Conservation (phyloP, 1,140 invertebrate genomes). For the Limonius californicus region DNA sequence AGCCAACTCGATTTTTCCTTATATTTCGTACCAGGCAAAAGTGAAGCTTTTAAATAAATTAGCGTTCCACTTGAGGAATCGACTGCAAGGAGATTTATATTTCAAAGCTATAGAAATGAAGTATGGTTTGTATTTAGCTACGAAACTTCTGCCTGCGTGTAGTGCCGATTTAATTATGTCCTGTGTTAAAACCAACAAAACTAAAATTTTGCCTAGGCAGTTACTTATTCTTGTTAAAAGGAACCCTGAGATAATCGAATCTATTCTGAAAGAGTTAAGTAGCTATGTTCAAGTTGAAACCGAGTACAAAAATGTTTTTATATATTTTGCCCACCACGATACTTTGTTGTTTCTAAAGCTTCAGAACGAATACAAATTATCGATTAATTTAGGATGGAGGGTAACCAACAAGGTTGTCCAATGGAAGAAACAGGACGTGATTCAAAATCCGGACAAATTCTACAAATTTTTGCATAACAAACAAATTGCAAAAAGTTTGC, state of each 20-base stretch:
- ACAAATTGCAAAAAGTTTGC: neutral
- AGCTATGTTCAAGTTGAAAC: neutral
- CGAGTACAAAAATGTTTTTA: neutral
- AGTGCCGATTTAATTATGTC: neutral
- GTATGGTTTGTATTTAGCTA: neutral
- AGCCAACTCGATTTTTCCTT: neutral
- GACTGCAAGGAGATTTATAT: neutral
- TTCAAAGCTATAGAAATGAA: neutral
- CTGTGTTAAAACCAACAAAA: neutral
- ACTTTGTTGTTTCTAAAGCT: neutral
- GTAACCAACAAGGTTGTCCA: neutral
- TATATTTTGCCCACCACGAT: neutral
- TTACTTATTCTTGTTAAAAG: neutral
- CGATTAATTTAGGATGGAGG: neutral
- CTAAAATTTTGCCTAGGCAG: neutral
- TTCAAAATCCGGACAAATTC: neutral
- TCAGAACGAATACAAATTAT: neutral
- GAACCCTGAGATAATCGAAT: neutral
- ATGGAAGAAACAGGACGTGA: neutral
- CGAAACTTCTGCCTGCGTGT: neutral
- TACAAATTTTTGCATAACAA: neutral
- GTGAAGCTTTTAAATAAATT: neutral
- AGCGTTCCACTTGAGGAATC: neutral
- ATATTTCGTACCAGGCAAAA: neutral
- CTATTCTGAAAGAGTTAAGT: neutral